phyloP scores from a whole-genome alignment of 2,797 vertebrate genomes.

The Margarornis squamiger region DNA sequence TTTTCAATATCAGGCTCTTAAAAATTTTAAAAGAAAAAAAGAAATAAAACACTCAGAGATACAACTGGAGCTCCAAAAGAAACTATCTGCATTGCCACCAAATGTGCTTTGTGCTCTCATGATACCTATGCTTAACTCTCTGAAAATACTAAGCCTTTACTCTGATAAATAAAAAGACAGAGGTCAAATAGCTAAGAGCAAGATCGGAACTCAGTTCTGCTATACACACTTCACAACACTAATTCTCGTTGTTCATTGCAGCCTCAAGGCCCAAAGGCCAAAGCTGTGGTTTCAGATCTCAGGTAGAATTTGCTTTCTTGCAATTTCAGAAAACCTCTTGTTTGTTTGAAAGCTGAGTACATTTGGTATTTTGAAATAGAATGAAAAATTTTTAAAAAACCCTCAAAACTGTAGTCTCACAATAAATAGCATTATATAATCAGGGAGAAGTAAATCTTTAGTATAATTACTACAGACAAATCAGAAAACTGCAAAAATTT shows the following conservation, averaged over 20 bases:
- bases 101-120: not conserved
- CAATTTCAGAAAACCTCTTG: not conserved
- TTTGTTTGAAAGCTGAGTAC: not conserved
- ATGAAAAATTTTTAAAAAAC: not conserved
- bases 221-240: not conserved
- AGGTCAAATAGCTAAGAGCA: not conserved
- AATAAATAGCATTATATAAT: not conserved
- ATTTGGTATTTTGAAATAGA: not conserved
- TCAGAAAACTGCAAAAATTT: not conserved
- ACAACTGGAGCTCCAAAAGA: not conserved
- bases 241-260: not conserved
- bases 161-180: not conserved
- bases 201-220: not conserved
- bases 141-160: not conserved
- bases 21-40: not conserved
- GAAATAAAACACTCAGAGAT: not conserved
- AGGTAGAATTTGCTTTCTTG: not conserved
- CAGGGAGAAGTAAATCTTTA: not conserved
- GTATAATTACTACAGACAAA: not conserved
- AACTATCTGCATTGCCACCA: not conserved
- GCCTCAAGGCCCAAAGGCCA: not conserved
- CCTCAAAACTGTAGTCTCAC: not conserved
- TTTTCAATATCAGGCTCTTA: not conserved
- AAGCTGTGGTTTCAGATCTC: not conserved
- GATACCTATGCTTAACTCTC: not conserved